Percentiles rank a stretch among this genome's conserved stretches.
These are phyloP conservation scores for Spinus pinus DNA, from an alignment of 2,797 vertebrate genomes.

Conservation along the genomic window DNA sequence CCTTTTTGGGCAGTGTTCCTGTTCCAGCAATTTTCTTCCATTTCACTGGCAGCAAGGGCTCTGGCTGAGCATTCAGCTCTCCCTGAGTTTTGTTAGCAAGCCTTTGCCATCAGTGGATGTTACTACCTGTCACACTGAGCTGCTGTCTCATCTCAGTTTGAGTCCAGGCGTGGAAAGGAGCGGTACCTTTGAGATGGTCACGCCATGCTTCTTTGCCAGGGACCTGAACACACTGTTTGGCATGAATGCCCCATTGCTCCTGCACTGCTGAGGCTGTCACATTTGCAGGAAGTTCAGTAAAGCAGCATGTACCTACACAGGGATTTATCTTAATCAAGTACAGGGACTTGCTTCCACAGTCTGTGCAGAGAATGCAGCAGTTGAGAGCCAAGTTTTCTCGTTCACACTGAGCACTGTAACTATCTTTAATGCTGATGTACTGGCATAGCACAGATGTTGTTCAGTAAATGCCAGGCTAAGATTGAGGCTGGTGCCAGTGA, in stretches of 20 bases:
- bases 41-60: not conserved
- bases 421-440: not conserved
- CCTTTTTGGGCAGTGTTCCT: not conserved
- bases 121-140: not conserved
- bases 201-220: not conserved
- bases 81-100: not conserved
- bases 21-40: not conserved
- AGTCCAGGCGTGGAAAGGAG: not conserved
- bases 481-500: not conserved
- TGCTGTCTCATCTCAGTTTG: not conserved
- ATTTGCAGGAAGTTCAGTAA: not conserved
- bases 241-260: not conserved
- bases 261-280: not conserved
- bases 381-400: not conserved
- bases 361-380: not conserved
- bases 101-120: not conserved
- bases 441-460: slow-evolving; percentile 1
- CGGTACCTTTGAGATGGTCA: not conserved
- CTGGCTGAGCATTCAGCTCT: not conserved
- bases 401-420: not conserved
- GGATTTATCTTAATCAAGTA: slow-evolving; percentile 30
- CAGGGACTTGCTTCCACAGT: not conserved
- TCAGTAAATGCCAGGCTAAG: slow-evolving; percentile 18
- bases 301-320: not conserved
- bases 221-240: not conserved